Percentiles rank a stretch among this genome's conserved stretches.
phyloP scores from a whole-genome alignment of 2,113 vertebrate genomes.

The Crotalus horridus region DNA sequence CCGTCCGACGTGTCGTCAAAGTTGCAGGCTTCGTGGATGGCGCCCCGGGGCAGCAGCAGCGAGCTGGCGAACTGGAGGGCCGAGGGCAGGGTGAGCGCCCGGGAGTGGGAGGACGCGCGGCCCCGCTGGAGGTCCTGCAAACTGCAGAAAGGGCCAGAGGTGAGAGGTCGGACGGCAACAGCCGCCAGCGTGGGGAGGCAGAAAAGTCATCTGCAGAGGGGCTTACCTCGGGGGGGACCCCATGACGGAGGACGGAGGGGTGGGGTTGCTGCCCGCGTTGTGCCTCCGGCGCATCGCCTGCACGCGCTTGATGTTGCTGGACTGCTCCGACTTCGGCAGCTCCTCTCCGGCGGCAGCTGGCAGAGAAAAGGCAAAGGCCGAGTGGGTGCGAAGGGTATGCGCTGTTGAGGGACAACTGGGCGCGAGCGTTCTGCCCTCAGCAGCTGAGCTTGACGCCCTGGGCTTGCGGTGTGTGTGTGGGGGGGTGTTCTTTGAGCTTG shows the following conservation, averaged over 20 bases:
- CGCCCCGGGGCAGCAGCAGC: constrained; percentile 77
- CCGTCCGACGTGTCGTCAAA: constrained; percentile 89
- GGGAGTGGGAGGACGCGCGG: constrained; percentile 81
- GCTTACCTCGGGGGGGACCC: constrained; percentile 85
- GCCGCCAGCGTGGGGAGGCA: too few relatives aligned
- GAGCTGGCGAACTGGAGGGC: constrained; percentile 88
- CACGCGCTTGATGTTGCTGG: constrained; percentile 81
- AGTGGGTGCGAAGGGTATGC: not conserved
- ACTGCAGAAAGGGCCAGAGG: constrained; percentile 45
- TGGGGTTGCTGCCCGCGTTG: constrained; percentile 89
- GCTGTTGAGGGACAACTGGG: not conserved
- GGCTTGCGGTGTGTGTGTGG: not conserved
- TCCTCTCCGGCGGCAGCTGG: constrained; percentile 71
- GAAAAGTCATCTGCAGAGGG: not conserved
- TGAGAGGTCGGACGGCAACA: not conserved
- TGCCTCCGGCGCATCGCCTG: constrained; percentile 87
- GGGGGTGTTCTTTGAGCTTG: too few relatives aligned
- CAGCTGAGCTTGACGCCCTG: too few relatives aligned
- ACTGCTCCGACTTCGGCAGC: constrained; percentile 70
- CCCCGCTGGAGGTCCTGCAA: constrained; percentile 84
- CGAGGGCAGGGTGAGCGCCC: constrained; percentile 80
- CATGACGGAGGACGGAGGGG: constrained; percentile 86
- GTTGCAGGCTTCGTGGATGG: constrained; percentile 86
- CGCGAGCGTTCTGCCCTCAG: fast-evolving
- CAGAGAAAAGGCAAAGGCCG: not conserved